phyloP scores from a whole-genome alignment of 2,888 invertebrate species.

The Acanthosepion lycidas region DNA sequence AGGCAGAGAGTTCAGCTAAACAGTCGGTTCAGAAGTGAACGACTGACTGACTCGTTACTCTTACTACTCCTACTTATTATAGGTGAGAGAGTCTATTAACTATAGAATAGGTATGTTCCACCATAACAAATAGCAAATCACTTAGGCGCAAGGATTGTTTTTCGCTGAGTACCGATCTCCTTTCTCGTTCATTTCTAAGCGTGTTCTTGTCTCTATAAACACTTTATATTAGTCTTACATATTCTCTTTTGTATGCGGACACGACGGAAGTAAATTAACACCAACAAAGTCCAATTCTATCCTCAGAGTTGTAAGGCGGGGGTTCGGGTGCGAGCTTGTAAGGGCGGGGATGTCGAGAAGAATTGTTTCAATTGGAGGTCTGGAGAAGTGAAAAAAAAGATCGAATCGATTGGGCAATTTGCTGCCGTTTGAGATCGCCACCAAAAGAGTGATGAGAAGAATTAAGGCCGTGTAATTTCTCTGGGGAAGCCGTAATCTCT shows the following conservation, averaged over 20 bases:
- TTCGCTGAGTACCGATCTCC: too few relatives aligned
- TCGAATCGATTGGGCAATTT: neutral
- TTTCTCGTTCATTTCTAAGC: too few relatives aligned
- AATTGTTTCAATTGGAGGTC: neutral
- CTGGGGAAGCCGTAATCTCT: neutral
- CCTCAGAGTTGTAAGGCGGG: neutral
- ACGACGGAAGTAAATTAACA: neutral
- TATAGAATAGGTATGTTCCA: too few relatives aligned
- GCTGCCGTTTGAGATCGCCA: neutral
- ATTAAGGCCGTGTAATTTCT: neutral
- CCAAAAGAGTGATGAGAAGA: neutral
- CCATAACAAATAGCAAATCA: too few relatives aligned
- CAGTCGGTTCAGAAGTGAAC: too few relatives aligned
- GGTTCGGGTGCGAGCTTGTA: neutral
- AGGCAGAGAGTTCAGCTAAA: too few relatives aligned
- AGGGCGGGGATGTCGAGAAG: neutral
- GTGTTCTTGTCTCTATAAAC: too few relatives aligned
- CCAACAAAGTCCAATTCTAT: neutral
- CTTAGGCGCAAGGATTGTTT: too few relatives aligned
- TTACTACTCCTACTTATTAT: too few relatives aligned
- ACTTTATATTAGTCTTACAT: too few relatives aligned
- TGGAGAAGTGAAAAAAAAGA: neutral
- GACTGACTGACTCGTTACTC: too few relatives aligned
- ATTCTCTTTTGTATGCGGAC: neutral
- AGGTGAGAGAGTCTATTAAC: too few relatives aligned